A percentile compares a stretch with the other conserved stretches of the same genome.
Evolutionary conservation across 2,797 vertebrate species (phyloP).

Genomic region (Taenioides sp.): DNA sequence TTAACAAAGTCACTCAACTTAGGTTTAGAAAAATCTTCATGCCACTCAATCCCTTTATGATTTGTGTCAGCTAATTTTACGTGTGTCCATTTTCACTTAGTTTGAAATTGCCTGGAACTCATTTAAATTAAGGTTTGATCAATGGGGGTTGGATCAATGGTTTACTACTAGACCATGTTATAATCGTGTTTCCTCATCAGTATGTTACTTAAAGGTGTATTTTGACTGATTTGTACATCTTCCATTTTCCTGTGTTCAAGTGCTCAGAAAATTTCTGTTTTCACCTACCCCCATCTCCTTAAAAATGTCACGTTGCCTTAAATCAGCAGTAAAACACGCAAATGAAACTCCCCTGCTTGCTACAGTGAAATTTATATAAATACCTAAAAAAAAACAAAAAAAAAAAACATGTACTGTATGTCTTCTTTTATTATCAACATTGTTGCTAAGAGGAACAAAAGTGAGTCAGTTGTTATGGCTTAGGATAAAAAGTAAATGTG

Average conservation of each 20-base stretch:
- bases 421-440: constrained; percentile 42
- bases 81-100: constrained; percentile 31
- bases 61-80: constrained; percentile 26
- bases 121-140: constrained; percentile 46
- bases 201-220: neutral
- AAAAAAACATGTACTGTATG: neutral
- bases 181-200: neutral
- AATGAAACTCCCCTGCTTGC: neutral
- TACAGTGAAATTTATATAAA: neutral
- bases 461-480: constrained; percentile 40
- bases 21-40: constrained; percentile 9
- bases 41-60: constrained; percentile 19
- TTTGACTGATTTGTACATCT: neutral
- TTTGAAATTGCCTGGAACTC: constrained; percentile 35
- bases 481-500: constrained; percentile 45
- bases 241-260: too few relatives aligned
- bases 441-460: constrained; percentile 42
- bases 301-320: too few relatives aligned
- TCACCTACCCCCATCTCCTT: too few relatives aligned
- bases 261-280: too few relatives aligned
- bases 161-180: neutral
- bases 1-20: constrained; percentile 1
- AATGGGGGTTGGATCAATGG: constrained; percentile 43
- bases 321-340: too few relatives aligned
- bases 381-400: neutral